Evolutionary conservation across 2,113 vertebrate genomes (phyloP).

Genomic region (Melospiza melodia): DNA sequence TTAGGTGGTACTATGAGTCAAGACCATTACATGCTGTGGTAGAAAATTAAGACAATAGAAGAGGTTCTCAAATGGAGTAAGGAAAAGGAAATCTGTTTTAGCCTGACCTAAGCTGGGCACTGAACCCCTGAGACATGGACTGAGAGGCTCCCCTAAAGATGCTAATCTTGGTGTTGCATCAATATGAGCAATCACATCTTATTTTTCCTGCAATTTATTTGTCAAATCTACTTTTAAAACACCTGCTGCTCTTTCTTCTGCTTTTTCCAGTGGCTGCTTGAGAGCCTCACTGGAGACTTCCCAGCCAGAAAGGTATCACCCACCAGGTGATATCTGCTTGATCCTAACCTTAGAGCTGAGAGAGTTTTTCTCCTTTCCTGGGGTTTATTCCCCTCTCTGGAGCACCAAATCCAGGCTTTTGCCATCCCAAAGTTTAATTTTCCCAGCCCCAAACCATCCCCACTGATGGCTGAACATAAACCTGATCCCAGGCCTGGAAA

Average conservation of each 20-base stretch:
- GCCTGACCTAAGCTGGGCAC: neutral
- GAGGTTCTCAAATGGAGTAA: neutral
- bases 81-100: neutral
- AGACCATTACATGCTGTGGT: neutral
- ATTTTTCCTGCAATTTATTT: neutral
- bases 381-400: neutral
- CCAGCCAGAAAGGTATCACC: neutral
- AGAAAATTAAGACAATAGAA: neutral
- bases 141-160: neutral
- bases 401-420: neutral
- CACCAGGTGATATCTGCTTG: neutral
- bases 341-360: neutral
- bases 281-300: neutral
- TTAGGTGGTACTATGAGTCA: neutral
- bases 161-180: neutral
- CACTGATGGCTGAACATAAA: neutral
- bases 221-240: neutral
- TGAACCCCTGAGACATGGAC: neutral
- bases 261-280: neutral
- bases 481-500: neutral
- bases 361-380: neutral
- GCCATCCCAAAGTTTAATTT: neutral
- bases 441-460: neutral
- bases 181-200: neutral
- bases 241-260: neutral